Evolutionary conservation across 2,797 vertebrate genomes (phyloP).

Genomic region (Agapornis canus): DNA sequence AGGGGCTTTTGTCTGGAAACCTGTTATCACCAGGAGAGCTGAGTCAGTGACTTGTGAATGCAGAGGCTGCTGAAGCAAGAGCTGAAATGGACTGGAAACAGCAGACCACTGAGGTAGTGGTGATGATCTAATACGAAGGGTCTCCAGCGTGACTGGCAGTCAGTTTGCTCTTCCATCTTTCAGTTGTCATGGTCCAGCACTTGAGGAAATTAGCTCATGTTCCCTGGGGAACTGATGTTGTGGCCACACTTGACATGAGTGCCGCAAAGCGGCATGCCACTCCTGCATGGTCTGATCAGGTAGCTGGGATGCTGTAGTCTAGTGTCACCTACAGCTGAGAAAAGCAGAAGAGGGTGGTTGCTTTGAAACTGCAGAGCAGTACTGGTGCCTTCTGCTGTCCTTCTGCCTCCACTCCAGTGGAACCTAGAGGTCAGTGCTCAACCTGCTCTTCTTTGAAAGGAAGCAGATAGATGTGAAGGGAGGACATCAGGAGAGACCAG

Average conservation of each 20-base stretch:
- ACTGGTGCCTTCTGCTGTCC: neutral
- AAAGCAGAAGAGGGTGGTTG: neutral
- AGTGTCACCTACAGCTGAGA: neutral
- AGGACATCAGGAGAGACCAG: neutral
- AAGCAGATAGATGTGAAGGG: neutral
- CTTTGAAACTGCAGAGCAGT: neutral
- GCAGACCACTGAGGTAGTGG: neutral
- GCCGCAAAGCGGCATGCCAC: fast-evolving
- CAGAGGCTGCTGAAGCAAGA: neutral
- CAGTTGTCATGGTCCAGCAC: neutral
- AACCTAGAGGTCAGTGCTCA: neutral
- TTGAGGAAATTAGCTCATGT: neutral
- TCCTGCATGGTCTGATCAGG: fast-evolving
- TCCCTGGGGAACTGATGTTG: neutral
- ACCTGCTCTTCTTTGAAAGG: neutral
- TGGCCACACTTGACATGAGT: neutral
- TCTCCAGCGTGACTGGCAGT: neutral
- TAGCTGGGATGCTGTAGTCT: neutral
- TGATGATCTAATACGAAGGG: neutral
- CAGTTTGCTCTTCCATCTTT: neutral
- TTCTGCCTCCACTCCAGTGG: neutral
- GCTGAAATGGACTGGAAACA: neutral
- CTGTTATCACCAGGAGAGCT: neutral
- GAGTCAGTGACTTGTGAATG: neutral
- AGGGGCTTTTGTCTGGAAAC: neutral